Conservation (phyloP, 2,888 invertebrate species). For the Blastobasis adustella region DNA sequence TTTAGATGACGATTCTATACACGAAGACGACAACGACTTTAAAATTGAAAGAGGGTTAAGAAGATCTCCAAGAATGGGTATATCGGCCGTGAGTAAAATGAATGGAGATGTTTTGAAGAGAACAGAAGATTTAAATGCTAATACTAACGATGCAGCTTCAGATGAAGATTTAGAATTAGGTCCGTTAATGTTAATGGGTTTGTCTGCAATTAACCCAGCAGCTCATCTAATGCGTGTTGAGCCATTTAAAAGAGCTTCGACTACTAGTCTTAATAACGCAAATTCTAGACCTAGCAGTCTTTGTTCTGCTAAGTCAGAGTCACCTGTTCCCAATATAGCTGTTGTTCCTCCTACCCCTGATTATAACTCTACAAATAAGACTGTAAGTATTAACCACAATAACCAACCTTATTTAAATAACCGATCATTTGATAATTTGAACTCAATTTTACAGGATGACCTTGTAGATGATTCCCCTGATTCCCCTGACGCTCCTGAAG, state of each 20-base stretch:
- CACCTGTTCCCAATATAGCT: conserved; percentile 80
- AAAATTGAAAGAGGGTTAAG: conserved; percentile 59
- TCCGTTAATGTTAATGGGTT: conserved; percentile 80
- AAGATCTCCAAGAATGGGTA: conserved; percentile 64
- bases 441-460: conserved; percentile 45
- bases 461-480: conserved; percentile 80
- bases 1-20: conserved; percentile 58
- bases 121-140: conserved; percentile 51
- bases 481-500: conserved; percentile 80
- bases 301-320: conserved; percentile 52
- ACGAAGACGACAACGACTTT: conserved; percentile 58
- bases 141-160: conserved; percentile 46
- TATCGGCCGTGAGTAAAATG: conserved; percentile 65
- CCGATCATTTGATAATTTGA: too few species aligned
- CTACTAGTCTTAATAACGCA: conserved; percentile 32
- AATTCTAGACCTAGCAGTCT: conserved; percentile 68
- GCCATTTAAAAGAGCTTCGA: conserved; percentile 62
- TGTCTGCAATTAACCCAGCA: conserved; percentile 77
- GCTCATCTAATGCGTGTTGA: conserved; percentile 76
- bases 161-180: conserved; percentile 78
- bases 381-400: conserved; percentile 40
- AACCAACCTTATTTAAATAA: too few species aligned
- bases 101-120: conserved; percentile 61
- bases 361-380: conserved; percentile 56
- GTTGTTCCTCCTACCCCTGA: conserved; percentile 86